These are phyloP conservation scores for Pelusios castaneus DNA, from an alignment of 2,113 vertebrate species.

Conservation along the genomic window DNA sequence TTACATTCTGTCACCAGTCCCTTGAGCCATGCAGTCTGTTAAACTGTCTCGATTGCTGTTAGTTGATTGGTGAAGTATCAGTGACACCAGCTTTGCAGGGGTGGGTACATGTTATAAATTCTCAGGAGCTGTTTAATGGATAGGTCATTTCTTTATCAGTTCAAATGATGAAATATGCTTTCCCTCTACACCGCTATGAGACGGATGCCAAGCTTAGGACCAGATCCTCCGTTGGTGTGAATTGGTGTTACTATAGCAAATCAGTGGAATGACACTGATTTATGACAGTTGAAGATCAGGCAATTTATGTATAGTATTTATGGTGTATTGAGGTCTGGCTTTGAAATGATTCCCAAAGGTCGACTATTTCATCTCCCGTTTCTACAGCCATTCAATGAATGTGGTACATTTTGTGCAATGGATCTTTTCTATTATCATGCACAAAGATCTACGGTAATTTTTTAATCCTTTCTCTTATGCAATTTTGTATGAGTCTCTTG, in stretches of 20 bases:
- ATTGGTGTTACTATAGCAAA: background rate
- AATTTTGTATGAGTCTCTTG: constrained; percentile 20
- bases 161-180: background rate
- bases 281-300: background rate
- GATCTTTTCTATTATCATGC: constrained; percentile 49
- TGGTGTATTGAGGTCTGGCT: constrained; percentile 37
- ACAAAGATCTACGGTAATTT: constrained; percentile 14
- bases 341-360: background rate
- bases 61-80: background rate
- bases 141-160: too few relatives aligned
- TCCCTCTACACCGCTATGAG: background rate
- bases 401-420: background rate
- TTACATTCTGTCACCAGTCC: accelerated
- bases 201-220: background rate
- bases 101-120: too few relatives aligned
- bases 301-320: constrained; percentile 22
- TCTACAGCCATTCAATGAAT: constrained; percentile 8
- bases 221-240: constrained; percentile 17
- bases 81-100: background rate
- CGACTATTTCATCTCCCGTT: constrained; percentile 37
- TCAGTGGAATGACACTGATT: background rate
- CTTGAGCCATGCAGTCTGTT: background rate
- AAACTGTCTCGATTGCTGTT: background rate
- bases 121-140: too few relatives aligned
- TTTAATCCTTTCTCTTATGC: background rate